Evolutionary conservation across 2,888 invertebrate species (phyloP), one percentile per base, ranked within the genome.

Genomic region (Arge pagana): DNA sequence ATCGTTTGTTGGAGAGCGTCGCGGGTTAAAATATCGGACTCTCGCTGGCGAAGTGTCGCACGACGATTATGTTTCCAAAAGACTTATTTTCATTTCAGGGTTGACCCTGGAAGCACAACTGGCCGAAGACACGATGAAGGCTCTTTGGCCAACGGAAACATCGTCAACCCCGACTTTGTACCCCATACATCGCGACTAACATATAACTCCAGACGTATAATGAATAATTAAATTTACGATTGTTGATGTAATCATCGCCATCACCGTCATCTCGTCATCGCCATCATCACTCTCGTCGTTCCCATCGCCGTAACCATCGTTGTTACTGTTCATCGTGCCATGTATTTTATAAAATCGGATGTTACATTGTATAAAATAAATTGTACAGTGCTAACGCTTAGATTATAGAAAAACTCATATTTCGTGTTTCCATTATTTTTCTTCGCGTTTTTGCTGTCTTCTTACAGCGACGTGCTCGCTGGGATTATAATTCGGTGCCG

Each of bases 31-130:
- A n/a, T n/a, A n/a, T n/a, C n/a, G n/a, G n/a, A n/a, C n/a, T n/a
- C n/a, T n/a, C n/a, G n/a, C n/a, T n/a, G n/a, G n/a, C n/a, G n/a
- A n/a, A n/a, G n/a, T n/a, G n/a, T n/a, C n/a, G n/a, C n/a, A n/a
- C n/a, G n/a, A n/a, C n/a, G n/a, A n/a, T n/a, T n/a, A n/a, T n/a
- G n/a, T n/a, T n/a, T n/a, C n/a, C n/a, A n/a, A n/a, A n/a, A n/a
- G n/a, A n/a, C n/a, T 8, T 30, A 18, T 33, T 30, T 21, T 42
- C 8, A 36, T 51, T 65, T 65, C 54, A 67, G 66, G 65, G 63
- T 51, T 64, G 65, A 68, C 61, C 50, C 42, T 45, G 48, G 50
- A 52, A 55, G 50, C 36, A 52, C 21, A 53, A 40, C 50, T 24
- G 42, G 42, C 35, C 41, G 31, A 50, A 50, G 50, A 41, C 36